These are phyloP conservation scores for Gonioctena quinquepunctata DNA, from an alignment of 1,140 invertebrate species.

Conservation along the genomic window DNA sequence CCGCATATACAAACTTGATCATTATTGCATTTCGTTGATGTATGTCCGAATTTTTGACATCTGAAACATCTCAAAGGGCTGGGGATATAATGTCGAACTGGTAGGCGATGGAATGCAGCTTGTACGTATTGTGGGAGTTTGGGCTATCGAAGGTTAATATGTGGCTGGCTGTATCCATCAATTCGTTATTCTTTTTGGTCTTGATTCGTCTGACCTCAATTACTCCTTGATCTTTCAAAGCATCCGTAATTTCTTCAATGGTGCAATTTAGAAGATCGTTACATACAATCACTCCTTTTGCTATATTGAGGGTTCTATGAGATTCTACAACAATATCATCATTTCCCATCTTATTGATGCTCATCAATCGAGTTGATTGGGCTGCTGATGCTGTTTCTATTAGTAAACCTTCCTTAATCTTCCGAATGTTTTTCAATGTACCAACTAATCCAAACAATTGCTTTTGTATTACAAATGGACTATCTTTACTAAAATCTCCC, in stretches of 20 bases:
- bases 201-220: background rate
- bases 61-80: conserved; percentile 11
- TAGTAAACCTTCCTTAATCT: background rate
- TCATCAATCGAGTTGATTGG: background rate
- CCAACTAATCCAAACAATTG: background rate
- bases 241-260: background rate
- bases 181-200: background rate
- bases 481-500: background rate
- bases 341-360: background rate
- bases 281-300: background rate
- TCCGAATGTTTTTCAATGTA: background rate
- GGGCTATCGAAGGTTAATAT: background rate
- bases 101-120: too few relatives aligned
- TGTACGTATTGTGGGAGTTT: background rate
- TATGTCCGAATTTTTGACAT: conserved; percentile 23
- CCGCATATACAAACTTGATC: conserved; percentile 15
- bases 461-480: background rate
- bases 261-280: background rate
- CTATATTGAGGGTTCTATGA: background rate
- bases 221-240: background rate
- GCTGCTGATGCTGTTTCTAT: background rate
- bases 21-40: conserved; percentile 10
- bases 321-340: background rate
- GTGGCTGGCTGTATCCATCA: background rate
- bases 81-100: conserved; percentile 8